Evolutionary conservation across 2,113 vertebrate species (phyloP).

Genomic region (Marmota monax): DNA sequence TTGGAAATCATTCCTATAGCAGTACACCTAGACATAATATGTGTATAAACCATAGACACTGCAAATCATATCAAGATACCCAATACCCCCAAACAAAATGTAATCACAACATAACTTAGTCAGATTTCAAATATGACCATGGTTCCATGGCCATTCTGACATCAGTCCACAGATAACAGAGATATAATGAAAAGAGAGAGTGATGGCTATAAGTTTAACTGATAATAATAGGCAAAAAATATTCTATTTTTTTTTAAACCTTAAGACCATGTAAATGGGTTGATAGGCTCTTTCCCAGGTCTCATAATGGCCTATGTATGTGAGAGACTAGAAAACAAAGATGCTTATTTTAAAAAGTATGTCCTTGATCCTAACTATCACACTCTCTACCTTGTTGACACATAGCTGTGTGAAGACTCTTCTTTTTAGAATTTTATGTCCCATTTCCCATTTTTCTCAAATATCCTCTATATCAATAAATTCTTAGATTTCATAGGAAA

Average conservation of each 20-base stretch:
- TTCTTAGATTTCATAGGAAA: slow-evolving; percentile 12
- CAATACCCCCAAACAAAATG: too few relatives aligned
- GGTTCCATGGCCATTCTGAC: background rate
- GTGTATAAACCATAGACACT: background rate
- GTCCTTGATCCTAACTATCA: background rate
- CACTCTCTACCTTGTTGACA: background rate
- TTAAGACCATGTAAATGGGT: background rate
- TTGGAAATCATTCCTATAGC: background rate
- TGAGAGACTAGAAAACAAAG: background rate
- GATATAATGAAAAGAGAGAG: background rate
- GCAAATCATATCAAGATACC: background rate
- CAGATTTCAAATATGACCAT: background rate
- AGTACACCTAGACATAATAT: background rate
- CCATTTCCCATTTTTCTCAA: background rate
- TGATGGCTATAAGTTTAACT: background rate
- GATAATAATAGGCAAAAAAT: background rate
- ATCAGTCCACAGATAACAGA: background rate
- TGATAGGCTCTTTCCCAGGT: background rate
- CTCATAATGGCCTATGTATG: background rate
- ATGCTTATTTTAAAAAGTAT: background rate
- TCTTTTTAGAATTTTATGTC: background rate
- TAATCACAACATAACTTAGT: background rate
- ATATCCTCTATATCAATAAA: background rate
- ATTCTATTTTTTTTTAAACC: background rate
- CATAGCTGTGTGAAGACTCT: background rate